A percentile compares a stretch with the other conserved stretches of the same genome.
Evolutionary conservation across 1,140 invertebrate genomes (phyloP).

Genomic region (Dermatophagoides farinae): DNA sequence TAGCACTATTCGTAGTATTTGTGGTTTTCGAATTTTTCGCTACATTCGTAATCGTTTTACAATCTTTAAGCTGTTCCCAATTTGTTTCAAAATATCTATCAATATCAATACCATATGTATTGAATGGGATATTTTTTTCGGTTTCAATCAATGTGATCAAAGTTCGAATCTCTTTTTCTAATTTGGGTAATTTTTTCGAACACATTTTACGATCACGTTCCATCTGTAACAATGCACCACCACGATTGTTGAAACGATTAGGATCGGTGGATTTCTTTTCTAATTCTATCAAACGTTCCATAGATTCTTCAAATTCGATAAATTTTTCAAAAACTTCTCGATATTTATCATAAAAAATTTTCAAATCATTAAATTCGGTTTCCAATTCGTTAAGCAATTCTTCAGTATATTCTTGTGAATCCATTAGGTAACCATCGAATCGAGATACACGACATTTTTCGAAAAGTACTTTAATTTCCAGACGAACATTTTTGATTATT

Average conservation of each 20-base stretch:
- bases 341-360: conserved; percentile 42
- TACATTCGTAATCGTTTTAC: background rate
- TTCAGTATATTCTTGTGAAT: conserved; percentile 40
- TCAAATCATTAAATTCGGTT: conserved; percentile 42
- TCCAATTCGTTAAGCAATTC: conserved; percentile 50
- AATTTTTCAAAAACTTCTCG: conserved; percentile 33
- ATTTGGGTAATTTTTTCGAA: conserved; percentile 33
- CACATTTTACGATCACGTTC: conserved; percentile 57
- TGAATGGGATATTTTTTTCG: conserved; percentile 14
- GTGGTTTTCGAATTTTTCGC: background rate
- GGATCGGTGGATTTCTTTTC: conserved; percentile 47
- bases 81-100: conserved; percentile 3
- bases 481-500: conserved; percentile 44
- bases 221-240: conserved; percentile 54
- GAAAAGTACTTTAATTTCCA: conserved; percentile 46
- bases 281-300: conserved; percentile 43
- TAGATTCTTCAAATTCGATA: conserved; percentile 37
- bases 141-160: conserved; percentile 22
- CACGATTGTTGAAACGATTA: conserved; percentile 57
- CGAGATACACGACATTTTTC: conserved; percentile 39
- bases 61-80: conserved; percentile 1
- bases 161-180: conserved; percentile 27
- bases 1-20: background rate
- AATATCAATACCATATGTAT: background rate
- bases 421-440: conserved; percentile 29